These are phyloP conservation scores for Enteromius viviparus DNA, from an alignment of 2,797 vertebrate species.

Conservation along the genomic window DNA sequence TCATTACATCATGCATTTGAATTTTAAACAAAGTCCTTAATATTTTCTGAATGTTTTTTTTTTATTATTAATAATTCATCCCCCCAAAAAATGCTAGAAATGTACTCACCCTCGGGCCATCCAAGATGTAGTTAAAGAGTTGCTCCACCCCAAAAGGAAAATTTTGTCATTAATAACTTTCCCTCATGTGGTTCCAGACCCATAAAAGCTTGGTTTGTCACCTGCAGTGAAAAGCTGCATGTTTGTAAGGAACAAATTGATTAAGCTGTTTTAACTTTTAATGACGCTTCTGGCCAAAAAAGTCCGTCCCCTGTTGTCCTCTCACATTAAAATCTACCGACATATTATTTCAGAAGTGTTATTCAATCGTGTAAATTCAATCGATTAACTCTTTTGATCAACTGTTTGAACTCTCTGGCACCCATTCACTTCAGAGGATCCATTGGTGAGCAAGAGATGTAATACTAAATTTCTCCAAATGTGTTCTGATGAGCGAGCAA, in stretches of 20 bases:
- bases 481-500: not conserved
- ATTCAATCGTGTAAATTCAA: not conserved
- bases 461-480: not conserved
- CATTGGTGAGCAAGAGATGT: not conserved
- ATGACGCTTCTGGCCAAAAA: too few relatives aligned
- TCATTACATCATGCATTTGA: slow-evolving; percentile 11
- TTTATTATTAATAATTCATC: not conserved
- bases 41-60: not conserved
- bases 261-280: too few relatives aligned
- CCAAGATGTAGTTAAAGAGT: not conserved
- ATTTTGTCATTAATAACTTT: too few relatives aligned
- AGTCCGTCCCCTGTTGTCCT: too few relatives aligned
- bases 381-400: not conserved
- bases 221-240: too few relatives aligned
- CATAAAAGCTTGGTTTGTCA: too few relatives aligned
- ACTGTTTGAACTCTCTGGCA: not conserved
- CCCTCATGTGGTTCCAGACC: too few relatives aligned
- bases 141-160: too few relatives aligned
- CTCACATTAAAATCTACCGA: too few relatives aligned
- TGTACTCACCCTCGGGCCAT: not conserved
- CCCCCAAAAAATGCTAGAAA: not conserved
- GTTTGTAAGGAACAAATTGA: too few relatives aligned
- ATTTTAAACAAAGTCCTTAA: slow-evolving; percentile 16
- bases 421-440: not conserved
- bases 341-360: not conserved